Base-by-base conservation (phyloP, 2,113 vertebrate species). In the Chascanopsetta lugubris region DNA sequence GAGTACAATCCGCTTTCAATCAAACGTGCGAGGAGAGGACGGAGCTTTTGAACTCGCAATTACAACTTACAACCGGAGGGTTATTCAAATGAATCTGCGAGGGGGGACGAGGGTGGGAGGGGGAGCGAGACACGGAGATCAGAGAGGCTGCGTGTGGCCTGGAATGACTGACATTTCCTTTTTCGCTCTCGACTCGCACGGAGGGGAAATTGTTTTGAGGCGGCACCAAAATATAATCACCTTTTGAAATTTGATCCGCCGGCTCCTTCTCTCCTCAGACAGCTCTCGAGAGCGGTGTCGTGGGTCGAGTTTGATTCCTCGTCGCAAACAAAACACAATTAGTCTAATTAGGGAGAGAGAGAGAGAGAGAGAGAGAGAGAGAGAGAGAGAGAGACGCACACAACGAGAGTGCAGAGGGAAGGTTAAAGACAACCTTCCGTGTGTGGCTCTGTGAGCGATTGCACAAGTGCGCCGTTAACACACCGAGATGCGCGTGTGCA, bases 271-370 rank as follows among this genome's bases (percentile, higher is more conserved):
- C 25, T 71, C 51, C 74, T 82, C 60, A 76, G 75, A 85, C 46
- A 62, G 8, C 22, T 85, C 61, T 49, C 25, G 13, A 32, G 30
- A 70, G 46, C 6, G 0, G 18, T 0, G 13, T 38, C 1, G 7
- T 38, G 8, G 51, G 62, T 71, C 1, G 20, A 49, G 36, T 54
- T 47, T 30, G 60, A 64, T 50, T 66, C 32, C 49, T 68, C 15
- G 32, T 40, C 27, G 72, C 34, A 72, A 73, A 75, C 58, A 75
- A 85, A 84, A 76, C 59, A 73, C 64, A 81, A 77, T 87, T 76
- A 83, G 77, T 50, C 51, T 61, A 84, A 86, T 87, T 82, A 84
- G 67, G 79, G 18, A 9, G 42, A 76, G 13, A 62, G 49, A 60
- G 51, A 55, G 43, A 74, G 78, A 66, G 63, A 59, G 72, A 60